Evolutionary conservation across 2,888 invertebrate species (phyloP).

Genomic region (Dynastes grantii): DNA sequence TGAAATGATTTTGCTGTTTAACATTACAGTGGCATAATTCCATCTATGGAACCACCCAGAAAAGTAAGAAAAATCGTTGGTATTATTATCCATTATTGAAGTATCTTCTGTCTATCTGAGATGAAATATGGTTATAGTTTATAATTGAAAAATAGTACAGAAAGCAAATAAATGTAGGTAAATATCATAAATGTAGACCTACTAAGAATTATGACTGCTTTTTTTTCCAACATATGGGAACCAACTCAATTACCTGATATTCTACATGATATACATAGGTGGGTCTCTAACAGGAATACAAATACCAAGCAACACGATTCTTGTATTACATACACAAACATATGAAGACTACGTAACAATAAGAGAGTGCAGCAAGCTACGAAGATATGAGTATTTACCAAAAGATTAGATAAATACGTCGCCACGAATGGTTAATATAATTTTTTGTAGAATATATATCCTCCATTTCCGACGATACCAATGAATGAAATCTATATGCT

Average conservation of each 20-base stretch:
- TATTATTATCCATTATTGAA: too few relatives aligned
- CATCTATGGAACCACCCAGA: too few relatives aligned
- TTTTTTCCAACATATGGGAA: too few relatives aligned
- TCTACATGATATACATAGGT: background rate
- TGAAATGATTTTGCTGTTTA: too few relatives aligned
- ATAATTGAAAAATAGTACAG: too few relatives aligned
- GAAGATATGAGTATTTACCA: constrained; percentile 8
- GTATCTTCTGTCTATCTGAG: too few relatives aligned
- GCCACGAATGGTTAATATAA: background rate
- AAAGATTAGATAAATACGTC: background rate
- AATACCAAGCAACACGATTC: background rate
- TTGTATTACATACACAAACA: background rate
- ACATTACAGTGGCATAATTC: too few relatives aligned
- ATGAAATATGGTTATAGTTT: too few relatives aligned
- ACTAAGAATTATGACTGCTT: too few relatives aligned
- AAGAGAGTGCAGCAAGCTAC: background rate
- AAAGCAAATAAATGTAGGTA: too few relatives aligned
- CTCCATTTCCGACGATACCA: background rate
- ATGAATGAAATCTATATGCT: background rate
- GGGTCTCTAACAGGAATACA: background rate
- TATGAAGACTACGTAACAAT: background rate
- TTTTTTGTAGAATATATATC: background rate
- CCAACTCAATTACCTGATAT: background rate
- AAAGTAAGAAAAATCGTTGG: too few relatives aligned
- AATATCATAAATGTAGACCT: too few relatives aligned